These are phyloP conservation scores for Lepidotrigona ventralis DNA, from an alignment of 1,140 invertebrate genomes.

Conservation along the genomic window DNA sequence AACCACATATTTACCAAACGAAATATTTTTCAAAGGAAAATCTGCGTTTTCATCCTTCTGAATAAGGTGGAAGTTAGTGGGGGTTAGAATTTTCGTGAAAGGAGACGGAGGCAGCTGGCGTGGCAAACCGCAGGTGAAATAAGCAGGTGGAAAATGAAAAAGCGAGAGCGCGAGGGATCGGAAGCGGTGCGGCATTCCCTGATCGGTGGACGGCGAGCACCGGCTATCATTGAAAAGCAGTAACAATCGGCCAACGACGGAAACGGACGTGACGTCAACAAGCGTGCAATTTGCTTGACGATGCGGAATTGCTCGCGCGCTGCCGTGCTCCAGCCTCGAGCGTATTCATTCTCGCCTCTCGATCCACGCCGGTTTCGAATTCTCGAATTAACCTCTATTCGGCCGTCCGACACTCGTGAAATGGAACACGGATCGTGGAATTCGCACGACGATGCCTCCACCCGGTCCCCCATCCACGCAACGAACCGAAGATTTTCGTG, in stretches of 20 bases:
- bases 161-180: too few species aligned
- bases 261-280: constrained; percentile 70
- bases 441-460: constrained; percentile 38
- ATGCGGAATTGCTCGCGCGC: constrained; percentile 60
- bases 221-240: constrained; percentile 63
- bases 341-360: constrained; percentile 32
- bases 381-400: constrained; percentile 57
- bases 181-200: not conserved
- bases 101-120: too few species aligned
- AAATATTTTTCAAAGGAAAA: too few species aligned
- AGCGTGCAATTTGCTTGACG: constrained; percentile 65
- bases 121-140: not conserved
- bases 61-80: too few species aligned
- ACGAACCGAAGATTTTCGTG: constrained; percentile 27
- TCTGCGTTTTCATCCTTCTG: too few species aligned
- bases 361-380: constrained; percentile 42
- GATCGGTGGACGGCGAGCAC: not conserved
- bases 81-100: too few species aligned
- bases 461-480: not conserved
- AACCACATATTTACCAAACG: too few species aligned
- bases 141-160: constrained; percentile 13
- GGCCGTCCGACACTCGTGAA: constrained; percentile 4
- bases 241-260: constrained; percentile 67
- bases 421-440: constrained; percentile 20
- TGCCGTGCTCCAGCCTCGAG: not conserved